These are phyloP conservation scores for Dioctria rufipes DNA, from an alignment of 2,888 invertebrate genomes.

Conservation along the genomic window DNA sequence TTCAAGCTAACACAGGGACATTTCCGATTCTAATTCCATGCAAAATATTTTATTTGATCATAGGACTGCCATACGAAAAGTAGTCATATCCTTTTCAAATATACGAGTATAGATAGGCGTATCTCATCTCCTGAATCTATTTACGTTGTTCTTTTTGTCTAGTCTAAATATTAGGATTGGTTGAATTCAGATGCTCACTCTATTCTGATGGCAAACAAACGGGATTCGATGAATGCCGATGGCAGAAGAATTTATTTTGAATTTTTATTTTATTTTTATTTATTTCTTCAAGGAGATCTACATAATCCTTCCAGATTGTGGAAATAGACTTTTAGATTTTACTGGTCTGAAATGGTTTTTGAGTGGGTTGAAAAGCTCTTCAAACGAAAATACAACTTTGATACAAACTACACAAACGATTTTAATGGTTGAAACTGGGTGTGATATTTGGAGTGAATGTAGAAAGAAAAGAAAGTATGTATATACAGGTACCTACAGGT, in stretches of 20 bases:
- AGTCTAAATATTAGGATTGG: slow-evolving; percentile 37
- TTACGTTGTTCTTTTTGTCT: slow-evolving; percentile 2
- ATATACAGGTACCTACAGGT: too few species aligned
- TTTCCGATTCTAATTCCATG: slow-evolving; percentile 20
- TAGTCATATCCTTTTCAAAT: not conserved
- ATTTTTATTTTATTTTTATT: not conserved
- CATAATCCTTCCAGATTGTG: not conserved
- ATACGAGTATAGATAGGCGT: too few species aligned
- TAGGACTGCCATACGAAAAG: not conserved
- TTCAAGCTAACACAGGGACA: slow-evolving; percentile 33
- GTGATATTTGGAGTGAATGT: too few species aligned
- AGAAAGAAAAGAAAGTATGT: too few species aligned
- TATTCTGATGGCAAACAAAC: not conserved
- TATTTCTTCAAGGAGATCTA: not conserved
- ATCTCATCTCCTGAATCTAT: too few species aligned
- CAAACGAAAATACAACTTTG: too few species aligned
- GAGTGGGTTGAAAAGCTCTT: not conserved
- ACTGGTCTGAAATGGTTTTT: not conserved
- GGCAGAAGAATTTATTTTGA: not conserved
- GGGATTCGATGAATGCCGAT: not conserved
- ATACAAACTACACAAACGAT: too few species aligned
- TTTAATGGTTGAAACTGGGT: too few species aligned
- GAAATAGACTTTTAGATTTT: slow-evolving; percentile 6
- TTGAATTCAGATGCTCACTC: slow-evolving; percentile 26
- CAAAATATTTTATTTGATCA: slow-evolving; percentile 22